phyloP scores from a whole-genome alignment of 2,797 vertebrate species.

The Pterois miles region DNA sequence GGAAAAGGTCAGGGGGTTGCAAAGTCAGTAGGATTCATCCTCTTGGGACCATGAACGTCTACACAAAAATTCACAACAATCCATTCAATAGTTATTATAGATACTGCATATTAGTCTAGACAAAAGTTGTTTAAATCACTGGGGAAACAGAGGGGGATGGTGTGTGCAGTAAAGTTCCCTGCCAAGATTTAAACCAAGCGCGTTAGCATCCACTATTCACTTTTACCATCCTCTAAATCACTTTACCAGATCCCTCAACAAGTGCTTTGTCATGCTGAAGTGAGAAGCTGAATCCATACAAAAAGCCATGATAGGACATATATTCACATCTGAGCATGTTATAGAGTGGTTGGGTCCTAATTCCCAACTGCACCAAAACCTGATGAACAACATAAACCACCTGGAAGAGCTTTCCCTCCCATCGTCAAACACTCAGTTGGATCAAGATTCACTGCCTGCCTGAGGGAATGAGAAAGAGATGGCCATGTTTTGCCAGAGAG shows the following conservation, averaged over 20 bases:
- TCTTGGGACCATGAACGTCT: background rate
- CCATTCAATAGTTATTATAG: background rate
- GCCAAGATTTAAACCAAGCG: background rate
- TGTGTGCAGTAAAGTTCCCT: background rate
- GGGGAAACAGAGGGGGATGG: background rate
- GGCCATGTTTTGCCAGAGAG: slow-evolving; percentile 26
- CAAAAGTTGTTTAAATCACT: background rate
- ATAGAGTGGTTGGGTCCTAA: background rate
- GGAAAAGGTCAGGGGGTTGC: background rate
- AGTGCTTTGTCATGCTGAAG: slow-evolving; percentile 11
- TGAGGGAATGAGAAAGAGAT: slow-evolving; percentile 22
- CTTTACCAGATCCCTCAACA: background rate
- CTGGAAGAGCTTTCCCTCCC: background rate
- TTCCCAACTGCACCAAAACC: slow-evolving; percentile 2
- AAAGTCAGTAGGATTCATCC: background rate
- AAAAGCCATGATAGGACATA: slow-evolving; percentile 3
- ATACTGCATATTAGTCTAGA: background rate
- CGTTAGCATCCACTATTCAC: background rate
- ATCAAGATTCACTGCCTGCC: slow-evolving; percentile 51
- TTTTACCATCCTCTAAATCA: slow-evolving; percentile 24
- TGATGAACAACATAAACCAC: slow-evolving; percentile 42
- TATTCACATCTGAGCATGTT: slow-evolving; percentile 10
- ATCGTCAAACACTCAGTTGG: slow-evolving; percentile 31
- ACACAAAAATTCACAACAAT: background rate
- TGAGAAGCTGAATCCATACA: background rate